Evolutionary conservation across 2,888 invertebrate species (phyloP).

Genomic region (Drosophila conformis): DNA sequence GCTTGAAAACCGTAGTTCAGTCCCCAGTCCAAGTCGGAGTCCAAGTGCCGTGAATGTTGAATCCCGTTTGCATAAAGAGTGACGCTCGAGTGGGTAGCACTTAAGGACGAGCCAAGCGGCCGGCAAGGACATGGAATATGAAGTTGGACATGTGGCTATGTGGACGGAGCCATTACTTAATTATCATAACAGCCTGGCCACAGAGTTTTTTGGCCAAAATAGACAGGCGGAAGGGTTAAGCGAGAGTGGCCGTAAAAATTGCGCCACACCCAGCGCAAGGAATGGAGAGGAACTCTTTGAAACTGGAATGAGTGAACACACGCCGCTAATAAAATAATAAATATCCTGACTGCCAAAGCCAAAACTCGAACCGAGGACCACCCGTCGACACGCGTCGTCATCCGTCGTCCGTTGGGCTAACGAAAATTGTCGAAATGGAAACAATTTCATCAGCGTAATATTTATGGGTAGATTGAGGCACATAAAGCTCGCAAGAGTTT

Average conservation of each 20-base stretch:
- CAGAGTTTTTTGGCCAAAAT: slow-evolving; percentile 68
- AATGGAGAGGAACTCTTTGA: background rate
- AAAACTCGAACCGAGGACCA: slow-evolving; percentile 17
- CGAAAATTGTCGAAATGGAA: slow-evolving; percentile 76
- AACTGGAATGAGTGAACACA: slow-evolving; percentile 54
- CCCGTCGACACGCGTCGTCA: slow-evolving; percentile 45
- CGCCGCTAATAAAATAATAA: slow-evolving; percentile 81
- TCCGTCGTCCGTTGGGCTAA: slow-evolving; percentile 21
- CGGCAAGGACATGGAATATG: slow-evolving; percentile 26
- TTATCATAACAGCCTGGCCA: slow-evolving; percentile 73
- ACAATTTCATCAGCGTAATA: slow-evolving; percentile 77
- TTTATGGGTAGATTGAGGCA: slow-evolving; percentile 30
- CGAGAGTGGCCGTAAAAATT: slow-evolving; percentile 61
- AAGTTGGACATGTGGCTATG: slow-evolving; percentile 41
- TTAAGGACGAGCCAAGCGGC: slow-evolving; percentile 60
- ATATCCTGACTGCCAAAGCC: slow-evolving; percentile 66
- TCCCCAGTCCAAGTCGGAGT: background rate
- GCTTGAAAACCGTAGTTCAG: background rate
- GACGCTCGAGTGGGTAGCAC: slow-evolving; percentile 77
- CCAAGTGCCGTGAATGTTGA: slow-evolving; percentile 25
- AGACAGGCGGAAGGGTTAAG: slow-evolving; percentile 54
- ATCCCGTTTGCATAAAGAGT: slow-evolving; percentile 63
- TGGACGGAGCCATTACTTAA: slow-evolving; percentile 76
- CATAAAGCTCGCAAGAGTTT: slow-evolving; percentile 69
- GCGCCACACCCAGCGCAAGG: slow-evolving; percentile 64